Conservation (phyloP, 2,113 vertebrate species). For the Oreotrochilus melanogaster region DNA sequence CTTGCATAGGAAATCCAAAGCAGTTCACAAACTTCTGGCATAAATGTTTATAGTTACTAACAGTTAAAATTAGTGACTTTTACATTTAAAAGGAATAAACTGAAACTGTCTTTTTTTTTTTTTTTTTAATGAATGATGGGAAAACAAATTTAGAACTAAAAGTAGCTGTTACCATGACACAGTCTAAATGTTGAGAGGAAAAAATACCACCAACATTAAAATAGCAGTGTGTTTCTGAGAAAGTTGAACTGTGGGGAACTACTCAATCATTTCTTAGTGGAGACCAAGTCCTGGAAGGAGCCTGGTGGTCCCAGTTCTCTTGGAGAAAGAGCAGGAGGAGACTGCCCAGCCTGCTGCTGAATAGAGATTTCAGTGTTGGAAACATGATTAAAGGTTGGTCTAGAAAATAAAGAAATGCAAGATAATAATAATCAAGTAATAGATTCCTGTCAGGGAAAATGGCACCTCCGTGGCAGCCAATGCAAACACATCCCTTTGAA, state of each 20-base stretch:
- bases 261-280: slow-evolving; percentile 29
- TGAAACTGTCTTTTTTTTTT: neutral
- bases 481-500: neutral
- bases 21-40: neutral
- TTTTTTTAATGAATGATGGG: neutral
- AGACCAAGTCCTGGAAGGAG: neutral
- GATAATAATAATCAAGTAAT: slow-evolving; percentile 43
- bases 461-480: slow-evolving; percentile 23
- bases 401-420: slow-evolving; percentile 62
- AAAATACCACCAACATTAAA: slow-evolving; percentile 59
- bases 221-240: slow-evolving; percentile 61
- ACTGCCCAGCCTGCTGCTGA: neutral
- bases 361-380: neutral
- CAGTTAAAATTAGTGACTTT: slow-evolving; percentile 41
- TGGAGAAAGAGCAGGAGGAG: neutral
- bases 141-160: slow-evolving; percentile 54
- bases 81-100: slow-evolving; percentile 29
- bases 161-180: slow-evolving; percentile 44
- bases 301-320: neutral
- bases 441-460: slow-evolving; percentile 55
- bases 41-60: neutral
- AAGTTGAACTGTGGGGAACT: slow-evolving; percentile 38
- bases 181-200: slow-evolving; percentile 58
- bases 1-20: neutral
- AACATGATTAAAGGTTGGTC: slow-evolving; percentile 24